These are phyloP conservation scores for Eueremaeus valkanovi DNA, from an alignment of 2,888 invertebrate genomes.

Conservation along the genomic window DNA sequence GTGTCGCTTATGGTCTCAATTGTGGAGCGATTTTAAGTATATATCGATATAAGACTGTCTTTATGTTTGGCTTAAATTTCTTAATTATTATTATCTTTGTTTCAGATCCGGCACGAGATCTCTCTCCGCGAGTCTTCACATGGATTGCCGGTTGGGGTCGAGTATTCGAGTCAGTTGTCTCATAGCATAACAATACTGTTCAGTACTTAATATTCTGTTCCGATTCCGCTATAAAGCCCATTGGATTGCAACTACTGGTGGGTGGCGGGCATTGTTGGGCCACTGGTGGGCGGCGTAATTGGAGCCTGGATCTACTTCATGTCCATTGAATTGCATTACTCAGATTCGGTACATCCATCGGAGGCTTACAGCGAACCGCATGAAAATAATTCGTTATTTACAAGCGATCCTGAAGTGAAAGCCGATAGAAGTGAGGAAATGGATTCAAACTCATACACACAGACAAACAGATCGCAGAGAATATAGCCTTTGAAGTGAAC, in stretches of 20 bases:
- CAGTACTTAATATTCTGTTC: not conserved
- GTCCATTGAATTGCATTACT: slow-evolving; percentile 23
- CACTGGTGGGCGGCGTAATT: slow-evolving; percentile 57
- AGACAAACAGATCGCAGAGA: too few species aligned
- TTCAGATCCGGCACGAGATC: slow-evolving; percentile 58
- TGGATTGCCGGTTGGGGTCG: slow-evolving; percentile 55
- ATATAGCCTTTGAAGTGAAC: slow-evolving; percentile 20
- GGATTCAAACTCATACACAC: slow-evolving; percentile 8
- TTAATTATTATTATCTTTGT: not conserved
- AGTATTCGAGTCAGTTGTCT: slow-evolving; percentile 53
- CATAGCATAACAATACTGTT: not conserved
- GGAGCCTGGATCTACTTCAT: slow-evolving; percentile 56
- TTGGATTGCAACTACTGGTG: slow-evolving; percentile 54
- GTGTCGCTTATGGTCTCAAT: slow-evolving; percentile 57
- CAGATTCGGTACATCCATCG: not conserved
- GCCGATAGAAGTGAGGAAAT: slow-evolving; percentile 23
- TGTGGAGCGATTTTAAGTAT: slow-evolving; percentile 58
- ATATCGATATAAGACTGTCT: not conserved
- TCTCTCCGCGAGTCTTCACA: slow-evolving; percentile 58
- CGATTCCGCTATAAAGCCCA: slow-evolving; percentile 43
- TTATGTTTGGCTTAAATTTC: not conserved
- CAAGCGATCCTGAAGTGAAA: slow-evolving; percentile 4
- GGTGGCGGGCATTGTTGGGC: slow-evolving; percentile 56
- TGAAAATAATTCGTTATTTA: slow-evolving; percentile 15
- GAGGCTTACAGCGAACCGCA: slow-evolving; percentile 1